Evolutionary conservation across 2,888 invertebrate genomes (phyloP), one percentile per base, ranked within the genome.

Genomic region (Aricia artaxerxes): DNA sequence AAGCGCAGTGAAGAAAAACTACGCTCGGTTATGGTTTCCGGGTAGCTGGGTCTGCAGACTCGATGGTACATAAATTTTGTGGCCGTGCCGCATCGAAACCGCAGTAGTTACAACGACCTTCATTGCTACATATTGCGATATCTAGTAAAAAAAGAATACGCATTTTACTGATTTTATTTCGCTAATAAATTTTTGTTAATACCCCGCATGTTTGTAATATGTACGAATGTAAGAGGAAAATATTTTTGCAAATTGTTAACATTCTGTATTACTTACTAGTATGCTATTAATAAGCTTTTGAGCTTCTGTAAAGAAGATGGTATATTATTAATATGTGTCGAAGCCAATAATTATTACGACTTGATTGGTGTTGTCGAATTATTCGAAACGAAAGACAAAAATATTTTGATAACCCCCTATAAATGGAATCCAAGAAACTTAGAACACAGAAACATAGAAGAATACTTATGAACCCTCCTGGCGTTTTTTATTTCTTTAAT

Each of bases 61-160:
- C 90, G 88, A 89, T 90, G 90, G 90, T 91, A 91, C 89, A 93
- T 93, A 93, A 92, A 93, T 93, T 93, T 91, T 90, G 88, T 86
- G 90, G 84, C 84, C 87, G 88, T 92, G 89, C 92, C 93, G 93
- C 93, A 93, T 90, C 88, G 92, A 88, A 89, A 90, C 92, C 92
- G 92, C 93, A 93, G 91, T 91, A 90, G 89, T 88, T 86, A 86
- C 85, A 87, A 87, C 88, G 87, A 89, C 86, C 87, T 86, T 87
- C 87, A 87, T 87, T 85, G 87, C 88, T 88, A 90, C 90, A 88
- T 90, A 91, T 90, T 90, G 87, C 88, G 86, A 86, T 89, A 89
- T 88, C 89, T 90, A 90, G 91, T 91, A 92, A 92, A 91, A 89
- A 87, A 87, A 53, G 53, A 76, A 76, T 57, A 76, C 35, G 35